Evolutionary conservation across 2,888 invertebrate genomes (phyloP), one percentile per base, ranked within the genome.

Genomic region (Drosophila atripex): DNA sequence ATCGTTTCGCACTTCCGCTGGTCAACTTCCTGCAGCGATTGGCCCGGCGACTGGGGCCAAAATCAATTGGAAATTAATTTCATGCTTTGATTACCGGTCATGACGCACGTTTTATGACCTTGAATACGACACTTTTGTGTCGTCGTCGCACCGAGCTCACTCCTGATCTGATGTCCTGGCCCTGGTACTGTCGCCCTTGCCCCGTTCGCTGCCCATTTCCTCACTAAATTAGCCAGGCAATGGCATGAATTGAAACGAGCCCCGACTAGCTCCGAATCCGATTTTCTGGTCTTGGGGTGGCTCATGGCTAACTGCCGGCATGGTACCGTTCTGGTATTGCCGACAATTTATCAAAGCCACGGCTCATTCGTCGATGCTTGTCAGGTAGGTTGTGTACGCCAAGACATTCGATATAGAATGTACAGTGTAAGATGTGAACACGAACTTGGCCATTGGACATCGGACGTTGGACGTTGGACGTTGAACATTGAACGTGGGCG

Each of bases 81-180:
- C 84, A 83, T 88, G 88, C 88, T 88, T 88, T 84, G 84, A 84
- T 84, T 84, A 84, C 84, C 84, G 88, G 88, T 83, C 86, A 76
- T 86, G 88, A 83, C 86, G 86, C 84, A 84, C 84, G 84, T 84
- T 84, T 84, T 84, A 84, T 84, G 84, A 88, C 88, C 84, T 84
- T 88, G 88, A 86, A 83, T 86, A 80, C 80, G 83, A 79, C 87
- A 84, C 79, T 85, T 84, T 83, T 86, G 83, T 85, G 85, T 85
- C 78, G 84, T 80, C 73, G 77, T 50, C 68, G 59, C 38, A 23
- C 43, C 45, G 39, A 30, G 16, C 28, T 8, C 28, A 28, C 28
- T 28, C 28, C 28, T 28, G 28, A 28, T 28, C 51, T 46, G 53
- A 32, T 57, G 39, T 57, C 51, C 65, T 8, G 21, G 30, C 12